These are phyloP conservation scores for Platyura marginata DNA, from an alignment of 1,140 invertebrate species.

Conservation along the genomic window DNA sequence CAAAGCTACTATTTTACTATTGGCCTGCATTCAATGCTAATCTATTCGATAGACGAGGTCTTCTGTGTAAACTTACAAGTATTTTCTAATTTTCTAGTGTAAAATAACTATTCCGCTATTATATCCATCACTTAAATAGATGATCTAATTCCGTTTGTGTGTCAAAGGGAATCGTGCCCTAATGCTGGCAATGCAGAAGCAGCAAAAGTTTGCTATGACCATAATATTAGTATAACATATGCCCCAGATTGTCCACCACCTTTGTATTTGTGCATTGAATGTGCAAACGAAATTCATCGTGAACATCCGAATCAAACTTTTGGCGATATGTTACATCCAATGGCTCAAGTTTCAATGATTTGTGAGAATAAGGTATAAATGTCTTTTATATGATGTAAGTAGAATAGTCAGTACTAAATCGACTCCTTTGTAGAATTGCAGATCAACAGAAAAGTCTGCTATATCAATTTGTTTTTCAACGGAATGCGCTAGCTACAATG, in stretches of 20 bases:
- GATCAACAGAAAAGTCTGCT: slow-evolving; percentile 80
- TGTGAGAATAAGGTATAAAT: slow-evolving; percentile 96
- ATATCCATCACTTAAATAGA: too few species aligned
- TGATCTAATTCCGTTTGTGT: slow-evolving; percentile 56
- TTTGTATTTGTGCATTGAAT: slow-evolving; percentile 90
- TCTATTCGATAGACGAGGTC: slow-evolving; percentile 72
- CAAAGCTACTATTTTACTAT: slow-evolving; percentile 94
- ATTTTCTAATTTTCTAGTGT: slow-evolving; percentile 15
- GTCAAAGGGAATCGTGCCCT: slow-evolving; percentile 70
- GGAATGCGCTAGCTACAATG: slow-evolving; percentile 91
- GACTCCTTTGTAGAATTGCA: slow-evolving; percentile 66
- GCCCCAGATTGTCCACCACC: slow-evolving; percentile 78
- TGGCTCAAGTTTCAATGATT: slow-evolving; percentile 82
- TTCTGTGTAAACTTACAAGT: slow-evolving; percentile 83
- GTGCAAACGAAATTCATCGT: slow-evolving; percentile 77
- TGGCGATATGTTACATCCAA: slow-evolving; percentile 82
- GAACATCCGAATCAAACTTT: slow-evolving; percentile 70
- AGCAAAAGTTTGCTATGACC: slow-evolving; percentile 80
- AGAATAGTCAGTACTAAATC: background rate
- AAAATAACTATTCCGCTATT: too few species aligned
- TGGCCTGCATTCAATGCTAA: slow-evolving; percentile 97
- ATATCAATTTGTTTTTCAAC: slow-evolving; percentile 91
- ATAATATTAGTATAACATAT: slow-evolving; percentile 65
- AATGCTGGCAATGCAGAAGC: slow-evolving; percentile 70
- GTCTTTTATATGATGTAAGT: too few species aligned